Evolutionary conservation across 2,113 vertebrate species (phyloP).

Genomic region (Carlito syrichta): DNA sequence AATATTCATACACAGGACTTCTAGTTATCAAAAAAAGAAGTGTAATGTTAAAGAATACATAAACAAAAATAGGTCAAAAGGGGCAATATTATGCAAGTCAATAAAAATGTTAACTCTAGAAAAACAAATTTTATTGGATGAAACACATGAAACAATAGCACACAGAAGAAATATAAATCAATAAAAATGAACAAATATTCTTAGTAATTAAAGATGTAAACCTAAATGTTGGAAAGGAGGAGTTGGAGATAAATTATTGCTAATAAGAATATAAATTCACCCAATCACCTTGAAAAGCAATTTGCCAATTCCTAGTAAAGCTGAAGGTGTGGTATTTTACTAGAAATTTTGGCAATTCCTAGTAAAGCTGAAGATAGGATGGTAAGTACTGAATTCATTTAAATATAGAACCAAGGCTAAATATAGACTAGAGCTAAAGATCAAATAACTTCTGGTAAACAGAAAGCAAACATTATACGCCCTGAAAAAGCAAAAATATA

Average conservation of each 20-base stretch:
- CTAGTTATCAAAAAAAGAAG: neutral
- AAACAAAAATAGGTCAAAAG: neutral
- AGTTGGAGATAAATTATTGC: neutral
- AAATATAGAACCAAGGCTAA: neutral
- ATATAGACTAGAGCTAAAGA: neutral
- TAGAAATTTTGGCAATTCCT: no score
- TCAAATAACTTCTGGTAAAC: neutral
- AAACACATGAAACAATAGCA: neutral
- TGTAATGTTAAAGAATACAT: neutral
- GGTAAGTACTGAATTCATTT: neutral
- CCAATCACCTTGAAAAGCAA: neutral
- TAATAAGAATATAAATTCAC: neutral
- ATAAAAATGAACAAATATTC: neutral
- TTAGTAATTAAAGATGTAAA: neutral
- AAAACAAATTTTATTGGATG: neutral
- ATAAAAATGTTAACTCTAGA: neutral
- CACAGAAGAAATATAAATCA: neutral
- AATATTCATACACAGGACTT: neutral
- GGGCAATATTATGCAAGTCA: no score
- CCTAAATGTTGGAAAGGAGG: neutral
- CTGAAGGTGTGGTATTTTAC: no score
- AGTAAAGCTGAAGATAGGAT: neutral
- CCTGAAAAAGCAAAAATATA: neutral
- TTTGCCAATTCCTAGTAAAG: neutral
- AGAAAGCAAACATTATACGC: neutral